Base-by-base conservation (phyloP, 30 jellyfish, hydroid and myxozoan genomes). In the Nemopilema nomurai region DNA sequence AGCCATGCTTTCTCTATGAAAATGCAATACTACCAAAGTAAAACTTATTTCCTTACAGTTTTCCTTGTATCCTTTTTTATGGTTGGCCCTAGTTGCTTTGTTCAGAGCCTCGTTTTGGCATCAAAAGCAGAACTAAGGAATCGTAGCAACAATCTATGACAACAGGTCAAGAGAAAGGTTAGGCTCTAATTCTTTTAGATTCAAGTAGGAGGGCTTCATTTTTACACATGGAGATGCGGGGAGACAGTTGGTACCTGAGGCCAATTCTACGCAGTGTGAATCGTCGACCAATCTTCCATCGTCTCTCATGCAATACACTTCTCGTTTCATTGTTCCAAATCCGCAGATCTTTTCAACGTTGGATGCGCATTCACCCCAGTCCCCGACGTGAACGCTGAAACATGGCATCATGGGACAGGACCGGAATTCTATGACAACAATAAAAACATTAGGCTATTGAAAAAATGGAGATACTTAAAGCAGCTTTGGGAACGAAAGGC, bases 361-460 rank as follows among this genome's bases (percentile, higher is more conserved):
- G 4, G 89, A 74, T 1, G 18, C 23, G 87, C 95, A 86, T 22
- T n/a, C 31, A 8, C 41, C 79, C 95, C 95, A 86, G 25, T 24
- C 64, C 49, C 81, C 89, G 19, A 77, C 33, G 16, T 28, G 76
- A 9, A 77, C 85, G 28, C 28, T 69, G 68, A 65, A 71, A 67
- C 95, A 86, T 8, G 95, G 95, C 84, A 16, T 69, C 77, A 86
- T 77, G 13, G 74, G 95, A 53, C 95, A 86, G 0, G 87, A 66
- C 16, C 95, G 95, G 68, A 86, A 49, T 70, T 86, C 95, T 86
- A n/a, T 19, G 29, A 73, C 33, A 30, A 33, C 49, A 73, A 13
- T 8, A 67, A 20, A 41, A 41, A 3, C 9, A 41, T 41, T 41
- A 41, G 13, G 13, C 6, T 41, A 41, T 41, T 6, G 57, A 41